Evolutionary conservation across 2,113 vertebrate genomes (phyloP).

Genomic region (Spea bombifrons): DNA sequence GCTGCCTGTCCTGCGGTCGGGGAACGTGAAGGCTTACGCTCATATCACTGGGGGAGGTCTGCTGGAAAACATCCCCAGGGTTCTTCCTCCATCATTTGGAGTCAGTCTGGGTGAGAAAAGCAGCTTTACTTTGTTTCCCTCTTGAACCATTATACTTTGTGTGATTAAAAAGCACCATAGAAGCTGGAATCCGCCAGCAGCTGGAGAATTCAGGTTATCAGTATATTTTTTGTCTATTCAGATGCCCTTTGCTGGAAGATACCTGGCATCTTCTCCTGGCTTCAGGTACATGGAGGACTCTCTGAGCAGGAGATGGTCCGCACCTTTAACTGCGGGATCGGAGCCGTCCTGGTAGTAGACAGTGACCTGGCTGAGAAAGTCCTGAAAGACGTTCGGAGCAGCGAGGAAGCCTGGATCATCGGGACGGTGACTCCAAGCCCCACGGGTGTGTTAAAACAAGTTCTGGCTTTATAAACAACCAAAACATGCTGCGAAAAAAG

Average conservation of each 20-base stretch:
- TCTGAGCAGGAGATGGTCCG: conserved; percentile 86
- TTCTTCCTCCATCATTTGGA: conserved; percentile 75
- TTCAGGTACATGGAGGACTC: conserved; percentile 79
- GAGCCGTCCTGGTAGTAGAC: conserved; percentile 79
- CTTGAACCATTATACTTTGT: too few species aligned
- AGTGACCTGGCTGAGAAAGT: conserved; percentile 69
- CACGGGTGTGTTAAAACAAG: conserved; percentile 62
- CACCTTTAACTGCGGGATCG: conserved; percentile 94
- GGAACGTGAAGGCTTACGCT: conserved; percentile 83
- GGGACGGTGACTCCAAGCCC: conserved; percentile 71
- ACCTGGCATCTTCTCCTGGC: conserved; percentile 85
- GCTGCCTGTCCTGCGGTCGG: conserved; percentile 78
- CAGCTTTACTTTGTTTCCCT: too few species aligned
- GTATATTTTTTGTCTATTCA: conserved; percentile 52
- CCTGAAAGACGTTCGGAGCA: conserved; percentile 69
- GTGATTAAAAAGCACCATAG: too few species aligned
- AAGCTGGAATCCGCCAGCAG: too few species aligned
- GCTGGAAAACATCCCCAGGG: conserved; percentile 90
- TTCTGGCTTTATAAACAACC: too few species aligned
- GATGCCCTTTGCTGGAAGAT: conserved; percentile 86
- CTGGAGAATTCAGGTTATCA: conserved; percentile 10
- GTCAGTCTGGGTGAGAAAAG: conserved; percentile 79
- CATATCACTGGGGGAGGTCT: conserved; percentile 96
- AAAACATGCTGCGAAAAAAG: too few species aligned
- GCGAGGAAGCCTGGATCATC: conserved; percentile 78